These are phyloP conservation scores for Zosterops japonicus DNA, from an alignment of 2,113 vertebrate genomes.

Conservation along the genomic window DNA sequence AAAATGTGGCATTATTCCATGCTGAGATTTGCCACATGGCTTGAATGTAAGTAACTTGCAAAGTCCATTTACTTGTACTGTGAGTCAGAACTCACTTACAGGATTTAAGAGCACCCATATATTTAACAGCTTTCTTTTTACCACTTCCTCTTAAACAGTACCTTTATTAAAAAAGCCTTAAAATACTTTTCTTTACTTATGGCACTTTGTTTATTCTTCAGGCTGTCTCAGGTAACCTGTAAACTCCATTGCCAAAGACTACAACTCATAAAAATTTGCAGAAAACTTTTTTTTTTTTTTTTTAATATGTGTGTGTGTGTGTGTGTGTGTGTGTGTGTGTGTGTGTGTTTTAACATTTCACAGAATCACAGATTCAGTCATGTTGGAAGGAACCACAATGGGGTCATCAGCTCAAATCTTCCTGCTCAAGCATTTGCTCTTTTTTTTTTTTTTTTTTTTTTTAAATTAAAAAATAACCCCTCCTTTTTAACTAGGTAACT, in stretches of 20 bases:
- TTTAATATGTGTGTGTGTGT: too few relatives aligned
- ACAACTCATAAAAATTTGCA: not conserved
- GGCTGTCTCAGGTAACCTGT: not conserved
- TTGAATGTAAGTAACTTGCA: not conserved
- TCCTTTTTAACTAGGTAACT: not conserved
- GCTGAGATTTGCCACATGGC: not conserved
- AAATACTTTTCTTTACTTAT: not conserved
- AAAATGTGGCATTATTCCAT: not conserved
- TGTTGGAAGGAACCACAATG: not conserved
- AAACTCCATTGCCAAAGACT: not conserved
- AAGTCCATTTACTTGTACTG: not conserved
- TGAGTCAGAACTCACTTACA: constrained; percentile 15
- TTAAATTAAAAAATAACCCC: not conserved
- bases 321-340: not conserved
- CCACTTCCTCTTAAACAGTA: not conserved
- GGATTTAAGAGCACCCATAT: constrained; percentile 13
- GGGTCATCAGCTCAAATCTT: not conserved
- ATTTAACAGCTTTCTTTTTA: constrained; percentile 9
- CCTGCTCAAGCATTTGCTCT: not conserved
- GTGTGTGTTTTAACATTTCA: not conserved
- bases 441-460: too few relatives aligned
- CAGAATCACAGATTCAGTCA: accelerated
- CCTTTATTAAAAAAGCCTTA: not conserved
- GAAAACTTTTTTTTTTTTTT: not conserved
- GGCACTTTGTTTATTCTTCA: not conserved